Evolutionary conservation across 2,797 vertebrate species (phyloP).

Genomic region (Sciaenops ocellatus): DNA sequence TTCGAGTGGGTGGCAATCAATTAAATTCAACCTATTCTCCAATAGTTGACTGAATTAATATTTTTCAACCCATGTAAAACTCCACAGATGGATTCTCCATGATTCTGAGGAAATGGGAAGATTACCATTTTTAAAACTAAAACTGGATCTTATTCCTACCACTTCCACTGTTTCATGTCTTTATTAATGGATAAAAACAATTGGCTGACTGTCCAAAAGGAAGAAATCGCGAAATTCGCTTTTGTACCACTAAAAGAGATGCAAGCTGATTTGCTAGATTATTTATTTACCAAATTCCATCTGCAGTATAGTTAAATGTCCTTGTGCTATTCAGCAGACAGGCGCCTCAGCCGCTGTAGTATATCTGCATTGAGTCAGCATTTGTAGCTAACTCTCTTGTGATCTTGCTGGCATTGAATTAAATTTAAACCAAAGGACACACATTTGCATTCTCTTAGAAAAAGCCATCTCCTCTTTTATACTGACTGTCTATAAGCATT

Average conservation of each 20-base stretch:
- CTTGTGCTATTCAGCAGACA: conserved; percentile 18
- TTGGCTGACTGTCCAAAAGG: neutral
- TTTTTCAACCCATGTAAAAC: conserved; percentile 33
- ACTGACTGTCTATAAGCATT: neutral
- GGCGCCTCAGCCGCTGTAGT: conserved; percentile 1
- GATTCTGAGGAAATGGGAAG: conserved; percentile 25
- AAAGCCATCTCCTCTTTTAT: neutral
- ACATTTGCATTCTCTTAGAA: neutral
- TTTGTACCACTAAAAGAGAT: conserved; percentile 17
- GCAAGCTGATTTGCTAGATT: conserved; percentile 6
- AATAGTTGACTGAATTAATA: conserved; percentile 26
- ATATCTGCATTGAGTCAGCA: conserved; percentile 24
- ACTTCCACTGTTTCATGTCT: neutral
- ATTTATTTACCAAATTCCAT: conserved; percentile 47
- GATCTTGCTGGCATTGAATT: conserved; percentile 6
- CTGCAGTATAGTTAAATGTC: conserved; percentile 32
- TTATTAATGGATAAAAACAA: conserved; percentile 18
- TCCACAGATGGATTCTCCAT: conserved; percentile 1
- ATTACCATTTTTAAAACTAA: conserved; percentile 20
- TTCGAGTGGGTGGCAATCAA: conserved; percentile 49
- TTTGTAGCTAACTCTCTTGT: conserved; percentile 17
- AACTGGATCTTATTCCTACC: neutral
- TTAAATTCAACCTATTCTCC: conserved; percentile 27
- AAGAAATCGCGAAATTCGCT: neutral
- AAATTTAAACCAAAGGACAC: conserved; percentile 20